Base-by-base conservation (phyloP, 1,140 invertebrate species). In the Euura lappo region DNA sequence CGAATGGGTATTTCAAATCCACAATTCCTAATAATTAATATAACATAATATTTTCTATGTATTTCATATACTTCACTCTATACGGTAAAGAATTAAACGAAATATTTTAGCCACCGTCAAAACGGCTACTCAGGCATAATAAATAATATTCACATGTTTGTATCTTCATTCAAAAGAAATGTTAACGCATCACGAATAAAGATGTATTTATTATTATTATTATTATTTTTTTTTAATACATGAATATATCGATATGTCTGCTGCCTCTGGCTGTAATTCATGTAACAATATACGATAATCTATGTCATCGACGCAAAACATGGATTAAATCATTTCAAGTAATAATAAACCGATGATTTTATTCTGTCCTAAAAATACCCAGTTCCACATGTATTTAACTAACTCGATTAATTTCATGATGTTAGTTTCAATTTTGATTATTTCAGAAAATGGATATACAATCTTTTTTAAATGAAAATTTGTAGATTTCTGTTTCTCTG, bases 231-330 rank as follows among this genome's bases (percentile, higher is more conserved):
- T 28, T 28, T 28, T 28, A 28, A 28, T 28, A 28, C 28, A 28
- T 28, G 28, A 66, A 28, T 28, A 28, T 28, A 28, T 28, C 28
- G 1, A 28, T 77, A 28, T 77, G 72, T 28, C 67, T 70, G 69
- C 69, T 74, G 68, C 43, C 71, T 71, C 72, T 68, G n/a, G 65
- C 42, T 67, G 45, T 45, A 68, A 67, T n/a, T 45, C 65, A 69
- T 11, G 43, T 44, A 71, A 65, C 44, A 73, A 51, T 71, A 47
- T 45, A 5, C 47, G 45, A 65, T 10, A 44, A 46, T 28, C 47
- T 44, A 60, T 65, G 3, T 66, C 69, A 60, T 8, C 42, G 10
- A 71, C n/a, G n/a, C 65, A 11, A 13, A 6, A 51, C 69, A 11
- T 28, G 46, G 69, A 28, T 72, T 42, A 43, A 69, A 42, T 72